Base-by-base conservation (phyloP, 2,888 invertebrate species). In the Erebia ligea region DNA sequence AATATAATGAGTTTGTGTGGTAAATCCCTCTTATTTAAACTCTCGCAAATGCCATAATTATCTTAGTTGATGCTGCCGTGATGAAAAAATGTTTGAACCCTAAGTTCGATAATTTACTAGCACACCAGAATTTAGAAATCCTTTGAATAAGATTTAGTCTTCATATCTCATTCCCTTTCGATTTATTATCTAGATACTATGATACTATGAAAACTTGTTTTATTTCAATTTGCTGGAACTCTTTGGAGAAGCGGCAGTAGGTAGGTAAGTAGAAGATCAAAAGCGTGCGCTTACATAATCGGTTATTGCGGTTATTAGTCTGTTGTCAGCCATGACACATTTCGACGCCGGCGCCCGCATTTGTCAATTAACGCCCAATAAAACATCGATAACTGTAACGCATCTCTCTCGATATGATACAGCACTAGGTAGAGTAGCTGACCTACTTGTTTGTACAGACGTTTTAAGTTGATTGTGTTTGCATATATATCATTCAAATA, bases 351-450 rank as follows among this genome's bases (percentile, higher is more conserved):
- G 63, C 67, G 80, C 85, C 86, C 86, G 86, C 85, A 85, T 87
- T 78, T 82, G 81, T 84, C 85, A 87, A 88, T 89, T 87, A 87
- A 80, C 82, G 79, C 81, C 77, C 84, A 88, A 87, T 89, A 84
- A 85, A 86, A 81, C 79, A 73, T 73, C 77, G 80, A 83, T 79
- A 80, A 76, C 67, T 75, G 74, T 74, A 76, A 75, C 70, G 75
- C 71, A 72, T 73, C 75, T 76, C 67, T 72, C 73, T 63, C 65
- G 67, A 68, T 69, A 66, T 48, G 21, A 59, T 68, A 71, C 73
- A 64, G 19, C 62, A 75, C 71, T 67, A 15, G n/a, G n/a, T 1
- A 66, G 73, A 72, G 68, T 61, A 69, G 68, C 71, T 73, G 75
- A 74, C 75, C 78, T 73, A 71, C 73, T 75, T 75, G 67, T 63